These are phyloP conservation scores for Falcunculus frontatus DNA, from an alignment of 2,113 vertebrate genomes.

Conservation along the genomic window DNA sequence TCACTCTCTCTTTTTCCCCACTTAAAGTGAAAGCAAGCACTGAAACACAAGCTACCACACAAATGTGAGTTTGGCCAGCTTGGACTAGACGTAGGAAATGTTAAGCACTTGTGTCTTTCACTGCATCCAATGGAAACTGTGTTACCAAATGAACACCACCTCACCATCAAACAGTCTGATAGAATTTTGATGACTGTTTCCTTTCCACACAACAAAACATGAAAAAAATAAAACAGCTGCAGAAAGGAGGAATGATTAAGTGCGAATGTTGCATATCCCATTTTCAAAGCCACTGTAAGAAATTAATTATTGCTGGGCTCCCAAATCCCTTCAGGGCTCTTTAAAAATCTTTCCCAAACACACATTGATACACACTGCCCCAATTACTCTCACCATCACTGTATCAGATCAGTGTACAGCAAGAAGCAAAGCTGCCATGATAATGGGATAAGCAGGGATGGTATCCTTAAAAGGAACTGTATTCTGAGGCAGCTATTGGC, in stretches of 20 bases:
- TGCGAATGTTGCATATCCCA: background rate
- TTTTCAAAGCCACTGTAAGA: background rate
- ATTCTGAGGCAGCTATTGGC: background rate
- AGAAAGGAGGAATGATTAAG: background rate
- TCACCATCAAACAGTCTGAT: background rate
- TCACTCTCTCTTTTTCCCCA: background rate
- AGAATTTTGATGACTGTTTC: background rate
- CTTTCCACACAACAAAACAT: background rate
- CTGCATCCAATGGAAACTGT: background rate
- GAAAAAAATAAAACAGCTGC: background rate
- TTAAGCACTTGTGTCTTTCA: background rate
- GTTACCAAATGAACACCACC: background rate
- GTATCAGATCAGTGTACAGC: background rate
- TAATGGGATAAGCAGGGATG: background rate
- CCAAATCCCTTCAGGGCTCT: background rate
- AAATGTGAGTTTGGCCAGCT: background rate
- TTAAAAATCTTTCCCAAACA: background rate
- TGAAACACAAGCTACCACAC: background rate
- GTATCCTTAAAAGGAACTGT: background rate
- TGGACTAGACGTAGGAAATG: background rate
- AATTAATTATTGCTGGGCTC: constrained; percentile 2
- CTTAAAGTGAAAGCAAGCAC: background rate
- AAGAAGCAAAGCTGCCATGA: background rate
- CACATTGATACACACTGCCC: background rate
- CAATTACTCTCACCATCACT: background rate